phyloP scores from a whole-genome alignment of 2,113 vertebrate genomes.

The Passerina amoena region DNA sequence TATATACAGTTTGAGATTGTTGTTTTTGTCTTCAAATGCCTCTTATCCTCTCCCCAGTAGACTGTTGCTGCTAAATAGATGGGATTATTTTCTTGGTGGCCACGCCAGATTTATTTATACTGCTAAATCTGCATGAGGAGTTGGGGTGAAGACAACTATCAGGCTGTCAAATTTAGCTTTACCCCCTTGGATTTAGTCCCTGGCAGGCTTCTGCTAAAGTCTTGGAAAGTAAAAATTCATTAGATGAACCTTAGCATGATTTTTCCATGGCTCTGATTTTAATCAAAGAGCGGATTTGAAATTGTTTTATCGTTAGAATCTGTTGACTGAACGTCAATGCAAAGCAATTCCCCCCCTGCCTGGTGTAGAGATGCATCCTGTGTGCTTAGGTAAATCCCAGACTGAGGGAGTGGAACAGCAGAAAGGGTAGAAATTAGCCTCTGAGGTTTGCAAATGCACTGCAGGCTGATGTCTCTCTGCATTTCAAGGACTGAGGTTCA shows the following conservation, averaged over 20 bases:
- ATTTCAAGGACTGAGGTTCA: conserved; percentile 13
- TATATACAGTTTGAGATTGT: background rate
- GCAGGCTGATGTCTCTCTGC: conserved; percentile 3
- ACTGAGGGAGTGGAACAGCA: background rate
- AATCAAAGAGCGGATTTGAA: conserved; percentile 54
- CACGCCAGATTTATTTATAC: background rate
- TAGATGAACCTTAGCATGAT: conserved; percentile 28
- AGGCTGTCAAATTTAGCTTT: background rate
- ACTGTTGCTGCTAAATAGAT: conserved; percentile 32
- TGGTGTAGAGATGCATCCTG: background rate
- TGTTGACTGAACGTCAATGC: conserved; percentile 27
- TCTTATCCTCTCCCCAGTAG: conserved; percentile 42
- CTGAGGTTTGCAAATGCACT: conserved; percentile 29
- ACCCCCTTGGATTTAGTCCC: background rate
- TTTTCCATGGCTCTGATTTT: conserved; percentile 59
- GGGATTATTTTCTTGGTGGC: conserved; percentile 56
- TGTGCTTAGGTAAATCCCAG: conserved; percentile 36
- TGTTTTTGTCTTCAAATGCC: conserved; percentile 18
- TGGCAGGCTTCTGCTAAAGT: background rate
- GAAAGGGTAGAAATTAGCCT: conserved; percentile 43
- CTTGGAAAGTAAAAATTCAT: conserved; percentile 32
- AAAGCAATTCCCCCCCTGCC: background rate
- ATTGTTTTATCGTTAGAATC: conserved; percentile 56
- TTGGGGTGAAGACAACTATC: background rate
- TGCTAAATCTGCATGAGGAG: conserved; percentile 8